Evolutionary conservation across 1,140 invertebrate genomes (phyloP), one percentile per base, ranked within the genome.

Genomic region (Saccostrea glomerata): DNA sequence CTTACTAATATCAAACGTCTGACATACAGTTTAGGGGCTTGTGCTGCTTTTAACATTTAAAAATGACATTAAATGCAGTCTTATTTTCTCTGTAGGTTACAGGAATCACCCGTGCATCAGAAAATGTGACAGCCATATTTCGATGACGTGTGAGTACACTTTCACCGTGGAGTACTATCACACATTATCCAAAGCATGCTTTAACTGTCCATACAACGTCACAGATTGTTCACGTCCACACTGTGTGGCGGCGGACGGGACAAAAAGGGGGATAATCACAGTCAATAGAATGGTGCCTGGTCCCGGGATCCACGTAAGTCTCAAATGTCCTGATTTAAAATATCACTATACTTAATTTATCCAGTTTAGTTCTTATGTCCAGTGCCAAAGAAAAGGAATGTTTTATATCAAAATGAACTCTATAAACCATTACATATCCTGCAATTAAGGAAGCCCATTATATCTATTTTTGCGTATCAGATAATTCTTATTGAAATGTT

Each of bases 241-340:
- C 91, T 99, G 98, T 92, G 96, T 98, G 85, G 95, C 97, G 6
- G 97, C 96, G 7, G 97, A 98, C 94, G 98, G 98, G 0, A 95
- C 97, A 9, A 95, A 96, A 40, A 96, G 98, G 89, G 95, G 97
- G 0, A 94, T 98, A 23, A 96, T 97, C 4, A 97, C 97, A 0
- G 96, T 98, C 6, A 98, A 91, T 98, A 96, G 98, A 85, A 97
- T 97, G 95, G 96, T 98, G 95, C 98, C 98, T 1, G 98, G 98
- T 86, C 98, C 98, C 12, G 93, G 96, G 1, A 97, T 99, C 66
- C 97, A 98, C 95, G 97, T 93, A 88, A 91, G 91, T 89, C 47
- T 7, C 47, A 47, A 5, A 3, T 1, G 30, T 36, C 30, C 30
- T 36, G 30, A 36, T 36, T 36, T 36, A 36, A 36, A 36, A 47